These are phyloP conservation scores for Lethrus apterus DNA, from an alignment of 1,140 invertebrate genomes.

Conservation along the genomic window DNA sequence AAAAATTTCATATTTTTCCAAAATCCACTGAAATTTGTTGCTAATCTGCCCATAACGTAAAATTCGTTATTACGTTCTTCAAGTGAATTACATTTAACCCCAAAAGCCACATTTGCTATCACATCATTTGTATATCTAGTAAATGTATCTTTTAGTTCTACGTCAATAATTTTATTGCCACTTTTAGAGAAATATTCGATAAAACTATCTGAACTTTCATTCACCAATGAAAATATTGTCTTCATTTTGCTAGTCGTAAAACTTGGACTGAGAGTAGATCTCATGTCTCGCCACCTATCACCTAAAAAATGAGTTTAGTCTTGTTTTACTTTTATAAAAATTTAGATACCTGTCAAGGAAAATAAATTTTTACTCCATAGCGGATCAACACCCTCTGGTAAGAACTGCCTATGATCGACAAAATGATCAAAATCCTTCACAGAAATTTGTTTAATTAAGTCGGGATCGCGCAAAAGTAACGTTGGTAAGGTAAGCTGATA, in stretches of 20 bases:
- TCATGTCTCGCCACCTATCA: conserved; percentile 49
- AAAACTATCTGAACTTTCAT: conserved; percentile 35
- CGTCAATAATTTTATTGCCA: conserved; percentile 2
- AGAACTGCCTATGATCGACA: conserved; percentile 45
- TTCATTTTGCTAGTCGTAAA: conserved; percentile 54
- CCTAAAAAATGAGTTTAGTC: no score
- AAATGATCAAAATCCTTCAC: conserved; percentile 62
- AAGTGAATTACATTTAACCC: conserved; percentile 25
- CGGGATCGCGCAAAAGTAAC: conserved; percentile 51
- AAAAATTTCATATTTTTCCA: no score
- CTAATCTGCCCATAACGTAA: conserved; percentile 6
- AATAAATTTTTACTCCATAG: conserved; percentile 49
- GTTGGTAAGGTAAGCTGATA: conserved; percentile 47
- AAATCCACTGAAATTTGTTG: no score
- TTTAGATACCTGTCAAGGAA: no score
- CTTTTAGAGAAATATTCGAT: no score
- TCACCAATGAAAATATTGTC: conserved; percentile 45
- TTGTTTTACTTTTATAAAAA: no score
- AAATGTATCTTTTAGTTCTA: conserved; percentile 17
- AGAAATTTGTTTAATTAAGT: conserved; percentile 51
- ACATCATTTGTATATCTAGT: conserved; percentile 19
- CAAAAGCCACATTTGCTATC: conserved; percentile 24
- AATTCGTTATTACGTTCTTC: conserved; percentile 22
- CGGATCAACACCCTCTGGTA: conserved; percentile 44
- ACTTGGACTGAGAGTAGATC: conserved; percentile 48